A percentile compares a stretch with the other conserved stretches of the same genome.
These are phyloP conservation scores for Coturnix japonica DNA, from an alignment of 2,113 vertebrate genomes.

Conservation along the genomic window DNA sequence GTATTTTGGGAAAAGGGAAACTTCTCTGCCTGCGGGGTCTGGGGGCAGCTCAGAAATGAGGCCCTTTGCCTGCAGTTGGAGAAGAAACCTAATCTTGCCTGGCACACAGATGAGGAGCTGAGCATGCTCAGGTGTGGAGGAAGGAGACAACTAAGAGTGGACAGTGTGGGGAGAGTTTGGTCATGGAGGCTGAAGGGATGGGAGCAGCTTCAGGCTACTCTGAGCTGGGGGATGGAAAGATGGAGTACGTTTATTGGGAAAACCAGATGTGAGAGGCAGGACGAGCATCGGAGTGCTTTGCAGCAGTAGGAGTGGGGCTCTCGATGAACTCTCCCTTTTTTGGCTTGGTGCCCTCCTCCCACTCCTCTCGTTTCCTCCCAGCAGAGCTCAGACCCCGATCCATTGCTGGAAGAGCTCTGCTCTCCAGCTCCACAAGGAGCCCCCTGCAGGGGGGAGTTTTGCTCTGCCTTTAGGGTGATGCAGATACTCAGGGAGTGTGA, in stretches of 20 bases:
- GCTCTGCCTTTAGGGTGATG: neutral
- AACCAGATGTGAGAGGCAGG: neutral
- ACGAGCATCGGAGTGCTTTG: neutral
- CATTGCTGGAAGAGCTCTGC: neutral
- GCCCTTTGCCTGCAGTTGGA: neutral
- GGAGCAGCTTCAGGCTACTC: accelerated
- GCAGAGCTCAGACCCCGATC: neutral
- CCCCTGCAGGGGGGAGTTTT: neutral
- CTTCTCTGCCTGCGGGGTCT: neutral
- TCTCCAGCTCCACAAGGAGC: conserved; percentile 31
- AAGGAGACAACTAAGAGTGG: neutral
- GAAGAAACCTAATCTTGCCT: neutral
- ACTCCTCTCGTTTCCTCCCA: neutral
- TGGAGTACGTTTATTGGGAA: neutral
- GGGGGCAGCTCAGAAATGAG: neutral
- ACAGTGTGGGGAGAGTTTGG: neutral
- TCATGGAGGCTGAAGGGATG: accelerated
- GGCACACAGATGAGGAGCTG: neutral
- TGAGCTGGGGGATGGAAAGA: neutral
- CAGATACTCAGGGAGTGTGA: neutral
- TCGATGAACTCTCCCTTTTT: neutral
- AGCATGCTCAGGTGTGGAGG: accelerated
- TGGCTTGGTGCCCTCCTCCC: neutral
- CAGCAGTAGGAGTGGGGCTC: neutral
- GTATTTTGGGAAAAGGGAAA: neutral